Percentiles rank a stretch among this genome's conserved stretches.
Conservation (phyloP, 1,140 invertebrate genomes). For the Aphelenchoides besseyi region DNA sequence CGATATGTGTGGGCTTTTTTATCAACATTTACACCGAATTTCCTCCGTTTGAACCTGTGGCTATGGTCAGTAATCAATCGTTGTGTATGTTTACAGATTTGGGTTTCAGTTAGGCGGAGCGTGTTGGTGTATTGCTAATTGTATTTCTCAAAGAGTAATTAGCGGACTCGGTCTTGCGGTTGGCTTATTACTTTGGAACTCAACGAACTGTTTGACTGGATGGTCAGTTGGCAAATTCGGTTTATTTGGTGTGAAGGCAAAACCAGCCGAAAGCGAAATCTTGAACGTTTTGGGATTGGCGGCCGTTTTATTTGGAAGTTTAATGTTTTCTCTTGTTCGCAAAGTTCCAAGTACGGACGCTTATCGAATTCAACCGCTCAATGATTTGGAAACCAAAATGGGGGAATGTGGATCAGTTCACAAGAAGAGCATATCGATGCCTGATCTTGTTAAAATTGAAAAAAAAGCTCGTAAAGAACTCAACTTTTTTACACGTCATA, state of each 20-base stretch:
- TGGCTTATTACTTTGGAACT: conserved; percentile 38
- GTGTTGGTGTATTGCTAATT: conserved; percentile 31
- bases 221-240: conserved; percentile 41
- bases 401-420: too few relatives aligned
- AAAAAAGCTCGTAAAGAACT: neutral
- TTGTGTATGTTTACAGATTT: neutral
- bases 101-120: conserved; percentile 17
- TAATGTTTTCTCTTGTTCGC: conserved; percentile 26
- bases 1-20: conserved; percentile 25
- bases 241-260: conserved; percentile 32
- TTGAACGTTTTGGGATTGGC: conserved; percentile 33
- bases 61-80: neutral
- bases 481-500: neutral
- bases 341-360: conserved; percentile 9
- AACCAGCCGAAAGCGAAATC: conserved; percentile 22
- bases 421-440: conserved; percentile 16
- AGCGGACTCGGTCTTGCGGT: conserved; percentile 32
- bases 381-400: conserved; percentile 24
- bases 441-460: neutral
- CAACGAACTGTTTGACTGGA: conserved; percentile 40
- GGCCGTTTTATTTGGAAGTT: conserved; percentile 26
- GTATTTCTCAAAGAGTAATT: conserved; percentile 31
- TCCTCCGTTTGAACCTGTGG: conserved; percentile 18
- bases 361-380: conserved; percentile 17
- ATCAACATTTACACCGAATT: conserved; percentile 28